Base-by-base conservation (phyloP, 2,797 vertebrate genomes). In the Mormyrops boulengeri region DNA sequence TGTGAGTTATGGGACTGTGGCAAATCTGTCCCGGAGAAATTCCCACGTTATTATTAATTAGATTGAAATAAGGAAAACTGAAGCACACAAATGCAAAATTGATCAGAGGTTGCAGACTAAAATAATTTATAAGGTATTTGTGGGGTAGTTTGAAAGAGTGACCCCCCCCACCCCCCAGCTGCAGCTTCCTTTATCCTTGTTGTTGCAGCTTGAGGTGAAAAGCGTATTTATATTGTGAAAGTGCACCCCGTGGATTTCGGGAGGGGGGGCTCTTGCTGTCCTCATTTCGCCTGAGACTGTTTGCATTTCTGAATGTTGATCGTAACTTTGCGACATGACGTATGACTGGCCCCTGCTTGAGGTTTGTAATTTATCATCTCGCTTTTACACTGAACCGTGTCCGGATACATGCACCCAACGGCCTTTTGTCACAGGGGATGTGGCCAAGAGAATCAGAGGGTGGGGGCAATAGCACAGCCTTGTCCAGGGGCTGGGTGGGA, bases 381-480 rank as follows among this genome's bases (percentile, higher is more conserved):
- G 6, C 3, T 30, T 30, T 85, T 84, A 44, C 85, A 14, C 47
- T 17, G 52, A 87, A 12, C 53, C 22, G 50, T 34, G 53, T 57
- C 53, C 57, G 3, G 34, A 34, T 47, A 57, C 11, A 47, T 88
- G 38, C 53, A 11, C 12, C 19, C 19, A 2, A 26, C 11, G 4
- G 55, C 60, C 87, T 66, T 44, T 66, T 30, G n/a, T 77, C 91
- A 90, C 93, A 94, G 93, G 94, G 93, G 93, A 82, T 90, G 89
- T 91, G 93, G 95, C 95, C 92, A 92, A 92, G 94, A 91, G 90
- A 44, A 60, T 57, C 30, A 26, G 3, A 94, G 95, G 93, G 92
- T 93, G 93, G 94, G 93, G 94, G 95, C 95, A 95, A 95, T 95
- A 94, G 92, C 92, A 89, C 93, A 94, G 95, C 94, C 94, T 93